Percentiles rank a stretch among this genome's conserved stretches.
phyloP scores from a whole-genome alignment of 2,113 vertebrate species.

The Blennius ocellaris region DNA sequence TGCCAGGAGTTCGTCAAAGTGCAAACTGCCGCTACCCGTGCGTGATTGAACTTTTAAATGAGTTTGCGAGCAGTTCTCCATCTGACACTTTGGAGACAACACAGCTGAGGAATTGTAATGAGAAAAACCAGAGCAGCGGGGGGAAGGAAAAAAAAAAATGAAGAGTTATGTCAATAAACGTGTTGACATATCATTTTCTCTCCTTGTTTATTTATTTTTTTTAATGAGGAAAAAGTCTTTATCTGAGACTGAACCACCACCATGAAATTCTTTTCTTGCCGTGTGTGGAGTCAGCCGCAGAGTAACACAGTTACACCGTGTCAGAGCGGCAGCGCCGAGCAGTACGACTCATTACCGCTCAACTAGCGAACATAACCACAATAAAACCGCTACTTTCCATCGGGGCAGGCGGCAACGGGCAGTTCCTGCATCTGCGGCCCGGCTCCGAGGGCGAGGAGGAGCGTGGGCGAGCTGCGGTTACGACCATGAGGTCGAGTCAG shows the following conservation, averaged over 20 bases:
- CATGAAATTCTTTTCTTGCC: slow-evolving; percentile 63
- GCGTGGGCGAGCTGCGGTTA: slow-evolving; percentile 40
- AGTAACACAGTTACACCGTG: slow-evolving; percentile 43
- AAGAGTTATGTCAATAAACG: slow-evolving; percentile 56
- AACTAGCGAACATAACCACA: slow-evolving; percentile 49
- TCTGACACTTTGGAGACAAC: slow-evolving; percentile 55
- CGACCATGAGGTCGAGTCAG: slow-evolving; percentile 21
- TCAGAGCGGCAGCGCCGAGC: slow-evolving; percentile 42
- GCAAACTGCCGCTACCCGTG: slow-evolving; percentile 39
- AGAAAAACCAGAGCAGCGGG: slow-evolving; percentile 10
- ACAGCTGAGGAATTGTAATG: slow-evolving; percentile 59
- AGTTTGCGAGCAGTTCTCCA: slow-evolving; percentile 51
- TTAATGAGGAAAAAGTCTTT: slow-evolving; percentile 65
- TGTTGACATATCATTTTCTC: slow-evolving; percentile 60
- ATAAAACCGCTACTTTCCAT: slow-evolving; percentile 44
- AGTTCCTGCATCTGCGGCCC: slow-evolving; percentile 20
- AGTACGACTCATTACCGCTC: slow-evolving; percentile 53
- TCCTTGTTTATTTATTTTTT: slow-evolving; percentile 56
- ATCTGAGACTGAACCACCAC: slow-evolving; percentile 61
- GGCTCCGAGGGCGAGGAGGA: background rate
- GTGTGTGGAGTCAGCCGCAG: slow-evolving; percentile 41
- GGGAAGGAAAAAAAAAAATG: slow-evolving; percentile 2
- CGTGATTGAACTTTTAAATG: slow-evolving; percentile 67
- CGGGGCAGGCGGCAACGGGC: slow-evolving; percentile 12
- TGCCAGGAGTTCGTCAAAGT: slow-evolving; percentile 53